Evolutionary conservation across 2,888 invertebrate species (phyloP), one percentile per base, ranked within the genome.

Genomic region (Slavum lentiscoides): DNA sequence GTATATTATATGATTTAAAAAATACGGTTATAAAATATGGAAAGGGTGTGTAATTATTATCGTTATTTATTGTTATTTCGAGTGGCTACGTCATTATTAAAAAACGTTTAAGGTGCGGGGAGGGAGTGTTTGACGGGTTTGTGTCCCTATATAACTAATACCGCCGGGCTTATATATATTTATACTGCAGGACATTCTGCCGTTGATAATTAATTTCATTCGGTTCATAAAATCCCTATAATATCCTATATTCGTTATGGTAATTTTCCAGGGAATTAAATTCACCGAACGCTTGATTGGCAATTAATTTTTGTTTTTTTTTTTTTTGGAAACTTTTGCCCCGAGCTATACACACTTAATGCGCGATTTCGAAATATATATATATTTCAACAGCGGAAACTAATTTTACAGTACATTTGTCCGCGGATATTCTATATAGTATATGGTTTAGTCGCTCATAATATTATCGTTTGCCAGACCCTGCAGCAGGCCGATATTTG

Each of bases 371-470:
- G n/a, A 30, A 37, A 69, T 69, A 43, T 6, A 30, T 30, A 69
- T 69, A 53, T 19, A 69, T 53, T 69, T 70, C 17, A 53, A 15
- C 61, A 5, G 37, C 17, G n/a, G 13, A 62, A 77, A 77, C 69
- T 77, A 77, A 77, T 77, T 77, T 77, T 62, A 77, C 77, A 77
- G 77, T 77, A 70, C 77, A 77, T 77, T 77, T 62, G 53, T 55
- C 30, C 30, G 30, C 37, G 61, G 53, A 37, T 53, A 62, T 59
- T 53, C 61, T 77, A 53, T 30, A 19, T 19, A 43, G 8, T 7
- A 43, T 30, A 30, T 4, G 4, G 17, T 70, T 62, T 61, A 37
- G 58, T 62, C 53, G 49, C 13, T 15, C 49, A 17, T 39, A 21
- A 68, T 39, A 76, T 68, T 55, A 30, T 2, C n/a, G 62, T 67